Conservation (phyloP, 2,113 vertebrate genomes). For the Thamnaconus septentrionalis region DNA sequence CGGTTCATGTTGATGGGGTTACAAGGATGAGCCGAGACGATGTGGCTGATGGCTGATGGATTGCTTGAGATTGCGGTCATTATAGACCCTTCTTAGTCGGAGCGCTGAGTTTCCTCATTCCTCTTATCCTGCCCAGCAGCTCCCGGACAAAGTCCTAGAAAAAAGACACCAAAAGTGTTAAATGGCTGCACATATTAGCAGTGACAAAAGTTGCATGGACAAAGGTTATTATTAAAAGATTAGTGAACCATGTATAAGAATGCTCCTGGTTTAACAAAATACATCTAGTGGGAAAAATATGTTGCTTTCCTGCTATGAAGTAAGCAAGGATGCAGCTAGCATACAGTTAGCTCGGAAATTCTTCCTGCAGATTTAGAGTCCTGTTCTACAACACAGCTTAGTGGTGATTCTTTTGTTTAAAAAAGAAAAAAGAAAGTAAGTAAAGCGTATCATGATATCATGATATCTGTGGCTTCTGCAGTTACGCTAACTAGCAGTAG, state of each 20-base stretch:
- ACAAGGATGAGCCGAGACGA: constrained; percentile 47
- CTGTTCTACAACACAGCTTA: too few relatives aligned
- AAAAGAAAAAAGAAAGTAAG: too few relatives aligned
- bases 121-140: constrained; percentile 92
- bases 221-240: background rate
- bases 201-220: too few relatives aligned
- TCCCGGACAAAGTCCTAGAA: constrained; percentile 91
- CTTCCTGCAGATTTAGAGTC: too few relatives aligned
- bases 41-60: constrained; percentile 26
- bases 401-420: too few relatives aligned
- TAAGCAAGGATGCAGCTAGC: too few relatives aligned
- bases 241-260: background rate
- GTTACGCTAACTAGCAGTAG: too few relatives aligned
- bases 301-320: too few relatives aligned
- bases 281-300: too few relatives aligned
- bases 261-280: background rate
- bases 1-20: constrained; percentile 37
- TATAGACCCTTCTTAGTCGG: constrained; percentile 94
- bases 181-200: background rate
- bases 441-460: too few relatives aligned
- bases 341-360: too few relatives aligned
- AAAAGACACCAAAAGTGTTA: constrained; percentile 1
- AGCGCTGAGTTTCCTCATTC: constrained; percentile 95
- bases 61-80: constrained; percentile 55
- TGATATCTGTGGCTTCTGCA: too few relatives aligned